These are phyloP conservation scores for Dolomedes plantarius DNA, from an alignment of 2,888 invertebrate genomes.

Conservation along the genomic window DNA sequence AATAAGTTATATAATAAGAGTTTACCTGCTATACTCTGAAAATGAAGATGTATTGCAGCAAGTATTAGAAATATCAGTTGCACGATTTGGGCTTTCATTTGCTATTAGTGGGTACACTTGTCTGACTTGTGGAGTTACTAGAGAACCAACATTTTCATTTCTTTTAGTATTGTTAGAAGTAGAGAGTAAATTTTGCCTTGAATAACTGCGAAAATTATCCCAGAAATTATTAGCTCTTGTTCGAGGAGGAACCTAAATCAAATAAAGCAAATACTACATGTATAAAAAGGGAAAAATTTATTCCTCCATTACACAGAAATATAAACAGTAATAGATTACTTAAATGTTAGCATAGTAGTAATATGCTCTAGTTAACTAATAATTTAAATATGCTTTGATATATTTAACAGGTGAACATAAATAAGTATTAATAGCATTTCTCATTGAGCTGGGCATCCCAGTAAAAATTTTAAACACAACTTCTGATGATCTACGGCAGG, in stretches of 20 bases:
- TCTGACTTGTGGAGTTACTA: slow-evolving; percentile 38
- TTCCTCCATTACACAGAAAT: no score
- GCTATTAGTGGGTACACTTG: slow-evolving; percentile 55
- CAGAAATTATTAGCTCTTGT: slow-evolving; percentile 94
- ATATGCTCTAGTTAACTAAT: no score
- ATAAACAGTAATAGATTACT: no score
- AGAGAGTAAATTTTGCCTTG: slow-evolving; percentile 87
- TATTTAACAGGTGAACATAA: no score
- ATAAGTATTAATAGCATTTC: no score
- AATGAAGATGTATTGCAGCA: not conserved
- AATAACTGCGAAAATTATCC: slow-evolving; percentile 94
- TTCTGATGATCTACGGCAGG: no score
- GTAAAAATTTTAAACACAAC: no score
- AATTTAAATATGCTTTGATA: no score
- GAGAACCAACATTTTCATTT: slow-evolving; percentile 55
- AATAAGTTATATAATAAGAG: not conserved
- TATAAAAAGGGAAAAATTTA: no score
- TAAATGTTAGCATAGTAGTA: no score
- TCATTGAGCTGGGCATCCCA: no score
- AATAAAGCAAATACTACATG: not conserved
- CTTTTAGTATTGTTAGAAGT: slow-evolving; percentile 66
- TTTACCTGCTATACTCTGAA: slow-evolving; percentile 34
- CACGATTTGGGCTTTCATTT: slow-evolving; percentile 26
- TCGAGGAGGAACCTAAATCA: slow-evolving; percentile 88
- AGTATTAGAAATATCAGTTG: not conserved